Evolutionary conservation across 2,888 invertebrate genomes (phyloP), one percentile per base, ranked within the genome.

Genomic region (Polietes domitor): DNA sequence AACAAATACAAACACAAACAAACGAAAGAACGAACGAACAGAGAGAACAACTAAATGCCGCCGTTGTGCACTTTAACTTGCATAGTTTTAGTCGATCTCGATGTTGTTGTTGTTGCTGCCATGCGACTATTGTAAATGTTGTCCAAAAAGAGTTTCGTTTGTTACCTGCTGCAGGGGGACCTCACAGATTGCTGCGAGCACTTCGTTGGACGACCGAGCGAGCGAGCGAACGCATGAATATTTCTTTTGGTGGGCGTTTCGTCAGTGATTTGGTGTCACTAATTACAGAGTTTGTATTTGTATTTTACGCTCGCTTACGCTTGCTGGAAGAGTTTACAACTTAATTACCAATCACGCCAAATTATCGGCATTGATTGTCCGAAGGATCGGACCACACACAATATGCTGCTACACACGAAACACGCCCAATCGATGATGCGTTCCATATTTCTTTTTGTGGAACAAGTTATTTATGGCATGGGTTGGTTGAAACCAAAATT

Each of bases 251-350:
- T 82, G 87, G 87, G 87, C 82, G 87, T 87, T 73, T 21, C 81
- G 32, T 77, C 71, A 83, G 83, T 86, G 85, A 86, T 85, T 87
- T 86, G 86, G 85, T 87, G 87, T 87, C 86, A 82, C 86, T 87
- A 86, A 86, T 87, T 85, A 85, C 79, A 79, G 85, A 81, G 82
- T 85, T 79, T 76, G 80, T 79, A 70, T 73, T 65, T 82, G 37
- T 5, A 21, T 79, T 76, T 78, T 77, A 74, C 61, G 85, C 74
- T 84, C 72, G 72, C 24, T 32, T 68, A 65, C 41, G 3, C 65
- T 15, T 26, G 58, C 26, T 58, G 58, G 68, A 76, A 73, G 58
- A 82, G 43, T 84, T 82, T 79, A 81, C 84, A 84, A 84, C 78
- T 70, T 84, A 81, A 79, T 84, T 84, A 73, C 73, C 53, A 19